A percentile compares a stretch with the other conserved stretches of the same genome.
Evolutionary conservation across 2,113 vertebrate species (phyloP).

Genomic region (Bucco capensis): DNA sequence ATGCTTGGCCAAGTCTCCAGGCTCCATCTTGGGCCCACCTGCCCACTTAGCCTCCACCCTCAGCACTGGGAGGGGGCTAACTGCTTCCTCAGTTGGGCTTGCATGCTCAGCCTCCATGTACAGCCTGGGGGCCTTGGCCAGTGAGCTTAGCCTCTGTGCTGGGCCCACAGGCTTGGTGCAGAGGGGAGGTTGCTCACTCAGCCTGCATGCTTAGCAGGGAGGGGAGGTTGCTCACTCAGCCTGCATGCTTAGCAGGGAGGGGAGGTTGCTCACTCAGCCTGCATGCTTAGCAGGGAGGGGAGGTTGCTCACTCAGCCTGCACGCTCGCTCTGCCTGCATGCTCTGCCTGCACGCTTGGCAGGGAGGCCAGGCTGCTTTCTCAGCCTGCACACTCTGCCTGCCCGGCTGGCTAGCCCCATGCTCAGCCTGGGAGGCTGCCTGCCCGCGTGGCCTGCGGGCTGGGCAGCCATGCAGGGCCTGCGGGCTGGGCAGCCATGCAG

Average conservation of each 20-base stretch:
- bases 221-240: too few species aligned
- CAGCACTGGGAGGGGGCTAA: too few species aligned
- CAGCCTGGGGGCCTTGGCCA: neutral
- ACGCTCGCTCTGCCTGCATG: neutral
- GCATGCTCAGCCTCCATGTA: accelerated
- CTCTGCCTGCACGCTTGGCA: neutral
- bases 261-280: accelerated
- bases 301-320: accelerated
- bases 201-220: neutral
- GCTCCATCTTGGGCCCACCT: neutral
- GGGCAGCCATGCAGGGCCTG: neutral
- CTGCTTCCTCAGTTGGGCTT: neutral
- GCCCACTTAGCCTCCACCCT: neutral
- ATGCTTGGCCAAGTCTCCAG: neutral
- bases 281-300: neutral
- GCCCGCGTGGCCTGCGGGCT: too few species aligned
- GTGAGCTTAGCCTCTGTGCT: too few species aligned
- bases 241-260: neutral
- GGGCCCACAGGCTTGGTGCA: neutral
- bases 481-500: accelerated
- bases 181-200: neutral
- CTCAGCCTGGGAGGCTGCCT: too few species aligned
- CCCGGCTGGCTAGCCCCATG: neutral
- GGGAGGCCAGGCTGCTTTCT: neutral
- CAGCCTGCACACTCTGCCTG: neutral